Base-by-base conservation (phyloP, 1,140 invertebrate species). In the Euschistus heros region DNA sequence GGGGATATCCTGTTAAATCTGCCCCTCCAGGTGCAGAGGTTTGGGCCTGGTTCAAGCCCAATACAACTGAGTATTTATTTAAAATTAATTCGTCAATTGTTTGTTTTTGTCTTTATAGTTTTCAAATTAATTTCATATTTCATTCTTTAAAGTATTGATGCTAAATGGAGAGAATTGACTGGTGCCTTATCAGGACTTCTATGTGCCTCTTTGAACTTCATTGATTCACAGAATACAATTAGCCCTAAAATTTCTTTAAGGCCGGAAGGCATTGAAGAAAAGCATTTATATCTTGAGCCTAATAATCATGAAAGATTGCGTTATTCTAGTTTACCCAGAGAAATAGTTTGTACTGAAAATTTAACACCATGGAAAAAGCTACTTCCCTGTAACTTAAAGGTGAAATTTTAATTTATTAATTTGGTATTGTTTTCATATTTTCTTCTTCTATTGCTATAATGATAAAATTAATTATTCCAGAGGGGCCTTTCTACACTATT, bases 271-370 rank as follows among this genome's bases (percentile, higher is more conserved):
- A 80, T 83, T 60, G 77, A 84, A 37, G 73, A 75, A 60, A 74
- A 78, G 42, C 75, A 79, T n/a, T 30, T 27, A 30, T 27, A 50
- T 6, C 68, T 66, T 69, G 64, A 73, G 27, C 73, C 75, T 70
- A 69, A 75, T 17, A 80, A 82, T 71, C 80, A 79, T 68, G 81
- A 80, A 66, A 78, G 79, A 69, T 74, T 91, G 47, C 79, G 90
- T 68, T 97, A 97, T 80, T 85, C 94, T 1, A 86, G 88, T 47
- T 75, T 99, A 64, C 93, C 96, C 0, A 80, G 89, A 67, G 97
- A 99, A 83, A 91, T 94, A 72, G 92, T 97, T 10, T 99, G 97
- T 74, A 98, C 96, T 20, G 95, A 98, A 80, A 99, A 99, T 80
- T 80, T 99, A 69, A 98, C 96, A 33, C 96, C 96, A 4, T 98